These are phyloP conservation scores for Delia radicum DNA, from an alignment of 1,140 invertebrate species.

Conservation along the genomic window DNA sequence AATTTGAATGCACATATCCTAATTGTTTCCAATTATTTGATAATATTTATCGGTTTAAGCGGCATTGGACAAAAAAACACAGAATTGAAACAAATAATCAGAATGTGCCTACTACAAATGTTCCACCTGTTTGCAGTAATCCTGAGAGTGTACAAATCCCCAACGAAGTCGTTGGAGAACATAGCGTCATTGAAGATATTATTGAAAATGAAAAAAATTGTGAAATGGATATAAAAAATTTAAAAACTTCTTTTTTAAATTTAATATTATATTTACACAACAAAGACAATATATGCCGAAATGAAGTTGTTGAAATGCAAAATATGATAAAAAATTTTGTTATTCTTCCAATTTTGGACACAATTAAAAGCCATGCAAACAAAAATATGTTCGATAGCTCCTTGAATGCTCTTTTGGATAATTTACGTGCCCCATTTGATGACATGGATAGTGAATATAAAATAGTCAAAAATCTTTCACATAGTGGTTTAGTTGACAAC, in stretches of 20 bases:
- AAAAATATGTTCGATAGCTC: neutral
- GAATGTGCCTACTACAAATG: neutral
- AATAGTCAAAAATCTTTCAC: too few relatives aligned
- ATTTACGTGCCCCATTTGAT: neutral
- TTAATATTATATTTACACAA: neutral
- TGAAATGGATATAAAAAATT: neutral
- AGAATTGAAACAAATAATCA: neutral
- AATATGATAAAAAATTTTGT: neutral
- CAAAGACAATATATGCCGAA: neutral
- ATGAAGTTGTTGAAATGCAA: neutral
- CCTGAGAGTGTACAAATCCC: neutral
- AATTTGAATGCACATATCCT: neutral
- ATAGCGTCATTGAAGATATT: neutral
- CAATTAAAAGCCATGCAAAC: too few relatives aligned
- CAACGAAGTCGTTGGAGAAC: neutral
- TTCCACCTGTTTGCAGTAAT: neutral
- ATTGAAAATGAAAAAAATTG: too few relatives aligned
- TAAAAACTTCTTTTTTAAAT: neutral
- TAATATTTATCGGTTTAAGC: neutral
- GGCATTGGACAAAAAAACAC: neutral
- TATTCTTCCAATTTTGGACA: too few relatives aligned
- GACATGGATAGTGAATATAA: too few relatives aligned
- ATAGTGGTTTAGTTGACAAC: too few relatives aligned
- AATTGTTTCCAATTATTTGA: neutral
- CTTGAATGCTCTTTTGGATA: neutral